A percentile compares a stretch with the other conserved stretches of the same genome.
Conservation (phyloP, 2,888 invertebrate species). For the Theodoxus fluviatilis region DNA sequence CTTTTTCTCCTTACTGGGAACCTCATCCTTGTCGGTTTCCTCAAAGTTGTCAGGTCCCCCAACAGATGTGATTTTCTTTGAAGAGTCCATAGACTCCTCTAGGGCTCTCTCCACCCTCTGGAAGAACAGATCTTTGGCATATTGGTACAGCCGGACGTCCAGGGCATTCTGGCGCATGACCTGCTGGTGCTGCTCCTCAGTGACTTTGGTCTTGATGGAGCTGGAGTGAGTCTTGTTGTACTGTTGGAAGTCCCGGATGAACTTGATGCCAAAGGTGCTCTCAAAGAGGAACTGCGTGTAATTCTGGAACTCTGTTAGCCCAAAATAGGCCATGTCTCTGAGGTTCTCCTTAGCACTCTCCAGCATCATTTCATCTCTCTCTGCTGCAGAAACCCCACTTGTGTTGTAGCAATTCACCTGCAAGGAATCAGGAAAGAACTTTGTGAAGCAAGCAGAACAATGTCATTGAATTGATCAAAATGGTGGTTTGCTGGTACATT, state of each 20-base stretch:
- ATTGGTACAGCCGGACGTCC: conserved; percentile 91
- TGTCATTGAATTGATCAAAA: too few species aligned
- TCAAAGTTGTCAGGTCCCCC: too few species aligned
- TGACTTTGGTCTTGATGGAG: conserved; percentile 79
- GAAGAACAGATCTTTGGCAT: conserved; percentile 84
- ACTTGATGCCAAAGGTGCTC: conserved; percentile 55
- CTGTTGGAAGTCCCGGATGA: conserved; percentile 76
- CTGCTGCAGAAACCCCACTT: conserved; percentile 40
- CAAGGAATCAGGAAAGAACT: too few species aligned
- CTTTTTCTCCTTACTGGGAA: too few species aligned
- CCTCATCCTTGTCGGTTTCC: too few species aligned
- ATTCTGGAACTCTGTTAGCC: conserved; percentile 92
- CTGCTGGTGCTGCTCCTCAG: conserved; percentile 76
- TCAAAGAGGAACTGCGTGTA: conserved; percentile 65
- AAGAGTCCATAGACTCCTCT: conserved; percentile 28
- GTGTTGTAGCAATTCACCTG: conserved; percentile 93
- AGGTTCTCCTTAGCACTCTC: conserved; percentile 95
- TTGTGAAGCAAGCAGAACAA: too few species aligned
- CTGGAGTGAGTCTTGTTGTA: conserved; percentile 88
- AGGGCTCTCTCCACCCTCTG: conserved; percentile 67
- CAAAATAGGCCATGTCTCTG: conserved; percentile 92
- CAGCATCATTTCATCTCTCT: conserved; percentile 74
- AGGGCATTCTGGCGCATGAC: conserved; percentile 84
- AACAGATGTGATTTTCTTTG: too few species aligned
- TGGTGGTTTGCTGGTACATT: too few species aligned